Percentiles rank a stretch among this genome's conserved stretches.
These are phyloP conservation scores for Chrysocyon brachyurus DNA, from an alignment of 2,797 vertebrate species.

Conservation along the genomic window DNA sequence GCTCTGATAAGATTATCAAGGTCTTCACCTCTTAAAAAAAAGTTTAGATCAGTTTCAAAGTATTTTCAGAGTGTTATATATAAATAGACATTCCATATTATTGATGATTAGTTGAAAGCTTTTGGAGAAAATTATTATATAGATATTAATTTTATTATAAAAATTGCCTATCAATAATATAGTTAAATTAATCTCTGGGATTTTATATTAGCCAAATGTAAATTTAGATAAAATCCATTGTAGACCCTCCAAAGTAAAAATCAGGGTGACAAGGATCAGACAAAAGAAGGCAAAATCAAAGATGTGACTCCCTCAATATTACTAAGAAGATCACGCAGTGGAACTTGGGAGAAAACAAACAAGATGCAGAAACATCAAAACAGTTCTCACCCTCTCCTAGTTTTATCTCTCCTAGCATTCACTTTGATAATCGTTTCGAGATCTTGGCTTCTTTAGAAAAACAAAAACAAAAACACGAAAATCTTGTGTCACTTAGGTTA, in stretches of 20 bases:
- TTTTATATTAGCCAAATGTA: background rate
- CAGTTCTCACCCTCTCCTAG: constrained; percentile 45
- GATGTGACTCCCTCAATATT: background rate
- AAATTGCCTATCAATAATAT: background rate
- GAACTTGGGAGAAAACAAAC: background rate
- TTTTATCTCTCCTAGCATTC: background rate
- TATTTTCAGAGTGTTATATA: background rate
- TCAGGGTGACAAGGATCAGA: background rate
- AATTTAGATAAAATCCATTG: background rate
- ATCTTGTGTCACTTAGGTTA: background rate
- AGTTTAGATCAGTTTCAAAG: constrained; percentile 49
- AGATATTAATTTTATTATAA: constrained; percentile 39
- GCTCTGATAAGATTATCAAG: constrained; percentile 52
- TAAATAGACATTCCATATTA: background rate
- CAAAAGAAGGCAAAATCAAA: background rate
- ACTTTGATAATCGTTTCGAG: background rate
- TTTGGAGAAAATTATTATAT: constrained; percentile 15
- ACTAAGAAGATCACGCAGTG: background rate
- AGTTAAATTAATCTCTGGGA: constrained; percentile 24
- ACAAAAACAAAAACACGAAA: background rate
- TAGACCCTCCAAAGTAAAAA: background rate
- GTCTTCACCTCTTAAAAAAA: constrained; percentile 32
- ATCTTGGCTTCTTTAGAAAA: constrained; percentile 58
- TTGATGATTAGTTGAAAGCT: constrained; percentile 26
- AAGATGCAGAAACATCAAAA: background rate